Evolutionary conservation across 1,140 invertebrate genomes (phyloP).

Genomic region (Eurosta solidaginis): DNA sequence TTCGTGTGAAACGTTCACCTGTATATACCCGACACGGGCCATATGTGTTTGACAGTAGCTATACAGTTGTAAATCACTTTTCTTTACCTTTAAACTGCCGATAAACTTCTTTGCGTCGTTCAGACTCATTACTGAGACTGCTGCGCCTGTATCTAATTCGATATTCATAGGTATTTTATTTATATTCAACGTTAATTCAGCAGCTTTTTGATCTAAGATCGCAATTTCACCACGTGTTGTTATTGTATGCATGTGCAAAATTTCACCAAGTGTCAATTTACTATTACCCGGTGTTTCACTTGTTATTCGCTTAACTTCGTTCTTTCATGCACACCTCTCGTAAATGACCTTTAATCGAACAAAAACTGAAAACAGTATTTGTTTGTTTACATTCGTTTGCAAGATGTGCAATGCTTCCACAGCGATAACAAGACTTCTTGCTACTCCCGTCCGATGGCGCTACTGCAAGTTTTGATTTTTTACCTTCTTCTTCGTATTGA

Average conservation of each 20-base stretch:
- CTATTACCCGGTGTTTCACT: not conserved
- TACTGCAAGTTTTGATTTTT: not conserved
- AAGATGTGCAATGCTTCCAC: not conserved
- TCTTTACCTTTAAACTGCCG: not conserved
- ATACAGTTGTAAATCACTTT: not conserved
- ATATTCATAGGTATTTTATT: not conserved
- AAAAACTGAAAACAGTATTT: not conserved
- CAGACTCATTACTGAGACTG: slow-evolving; percentile 21
- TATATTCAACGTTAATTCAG: not conserved
- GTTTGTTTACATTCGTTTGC: slow-evolving; percentile 1
- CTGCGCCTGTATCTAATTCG: slow-evolving; percentile 14
- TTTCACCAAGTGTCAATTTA: slow-evolving; percentile 10
- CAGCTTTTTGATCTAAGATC: not conserved
- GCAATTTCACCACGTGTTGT: not conserved
- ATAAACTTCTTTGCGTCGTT: slow-evolving; percentile 22
- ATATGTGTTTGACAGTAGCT: slow-evolving; percentile 14
- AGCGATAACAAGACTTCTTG: not conserved
- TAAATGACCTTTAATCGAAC: slow-evolving; percentile 32
- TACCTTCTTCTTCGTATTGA: not conserved
- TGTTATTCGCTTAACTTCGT: not conserved
- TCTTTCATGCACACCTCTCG: slow-evolving; percentile 23
- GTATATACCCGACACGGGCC: slow-evolving; percentile 11
- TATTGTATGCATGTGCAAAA: slow-evolving; percentile 1
- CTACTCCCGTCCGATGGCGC: not conserved
- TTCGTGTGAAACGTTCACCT: slow-evolving; percentile 1